phyloP scores from a whole-genome alignment of 2,888 invertebrate genomes.

The Priocnemis perturbator region DNA sequence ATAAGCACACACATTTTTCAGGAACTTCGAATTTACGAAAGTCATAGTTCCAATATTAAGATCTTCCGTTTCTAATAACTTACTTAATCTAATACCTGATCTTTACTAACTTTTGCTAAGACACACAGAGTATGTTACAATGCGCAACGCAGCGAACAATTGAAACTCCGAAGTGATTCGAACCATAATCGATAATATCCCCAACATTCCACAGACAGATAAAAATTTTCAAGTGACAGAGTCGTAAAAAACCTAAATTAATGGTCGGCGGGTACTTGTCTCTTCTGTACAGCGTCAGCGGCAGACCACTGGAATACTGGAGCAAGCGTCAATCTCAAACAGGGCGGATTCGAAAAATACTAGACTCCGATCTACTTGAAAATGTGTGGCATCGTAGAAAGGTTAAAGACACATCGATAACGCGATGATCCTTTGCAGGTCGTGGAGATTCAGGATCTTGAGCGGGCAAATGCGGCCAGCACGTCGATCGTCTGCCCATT shows the following conservation, averaged over 20 bases:
- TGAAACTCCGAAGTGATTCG: background rate
- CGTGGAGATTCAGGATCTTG: conserved; percentile 89
- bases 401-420: background rate
- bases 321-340: conserved; percentile 79
- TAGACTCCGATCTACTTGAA: conserved; percentile 60
- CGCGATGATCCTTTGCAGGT: conserved; percentile 81
- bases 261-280: conserved; percentile 84
- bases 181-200: background rate
- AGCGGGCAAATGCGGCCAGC: conserved; percentile 94
- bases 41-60: too few species aligned
- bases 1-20: too few species aligned
- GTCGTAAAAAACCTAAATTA: conserved; percentile 18
- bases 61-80: too few species aligned
- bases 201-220: too few species aligned
- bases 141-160: background rate
- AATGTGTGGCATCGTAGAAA: conserved; percentile 47
- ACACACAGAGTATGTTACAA: background rate
- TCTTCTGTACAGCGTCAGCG: conserved; percentile 88
- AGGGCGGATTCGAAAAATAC: conserved; percentile 52
- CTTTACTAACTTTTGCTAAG: too few species aligned
- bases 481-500: conserved; percentile 95
- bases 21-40: too few species aligned
- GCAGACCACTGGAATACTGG: conserved; percentile 91
- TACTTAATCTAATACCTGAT: too few species aligned
- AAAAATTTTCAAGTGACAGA: too few species aligned